These are phyloP conservation scores for Manduca sexta DNA, from an alignment of 1,140 invertebrate genomes.

Conservation along the genomic window DNA sequence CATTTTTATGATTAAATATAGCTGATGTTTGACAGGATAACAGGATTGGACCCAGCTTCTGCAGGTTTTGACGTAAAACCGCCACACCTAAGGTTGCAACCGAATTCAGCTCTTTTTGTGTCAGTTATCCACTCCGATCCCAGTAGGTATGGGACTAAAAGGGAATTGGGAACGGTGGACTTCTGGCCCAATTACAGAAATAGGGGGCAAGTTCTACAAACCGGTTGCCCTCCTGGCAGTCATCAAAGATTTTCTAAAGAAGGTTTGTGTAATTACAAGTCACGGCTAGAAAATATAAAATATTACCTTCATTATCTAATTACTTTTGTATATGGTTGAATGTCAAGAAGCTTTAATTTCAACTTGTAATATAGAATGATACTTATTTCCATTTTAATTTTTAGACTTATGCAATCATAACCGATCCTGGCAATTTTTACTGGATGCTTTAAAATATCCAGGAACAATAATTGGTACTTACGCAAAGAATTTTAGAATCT, in stretches of 20 bases:
- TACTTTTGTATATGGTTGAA: too few species aligned
- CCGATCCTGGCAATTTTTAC: constrained; percentile 42
- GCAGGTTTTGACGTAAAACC: constrained; percentile 40
- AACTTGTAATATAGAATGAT: too few species aligned
- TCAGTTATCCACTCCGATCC: constrained; percentile 51
- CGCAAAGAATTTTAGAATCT: constrained; percentile 43
- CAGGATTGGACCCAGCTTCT: constrained; percentile 48
- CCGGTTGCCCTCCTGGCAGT: constrained; percentile 34
- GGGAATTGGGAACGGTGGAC: constrained; percentile 39
- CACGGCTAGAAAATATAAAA: too few species aligned
- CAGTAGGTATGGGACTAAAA: constrained; percentile 39
- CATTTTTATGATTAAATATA: constrained; percentile 4
- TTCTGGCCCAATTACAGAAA: constrained; percentile 55
- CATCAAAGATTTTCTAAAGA: constrained; percentile 32
- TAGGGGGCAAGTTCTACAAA: constrained; percentile 32
- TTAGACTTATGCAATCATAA: constrained; percentile 60
- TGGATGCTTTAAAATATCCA: constrained; percentile 37
- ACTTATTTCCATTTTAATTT: constrained; percentile 9
- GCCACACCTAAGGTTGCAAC: constrained; percentile 24
- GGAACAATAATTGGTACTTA: constrained; percentile 40
- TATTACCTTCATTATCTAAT: too few species aligned
- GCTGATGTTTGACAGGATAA: constrained; percentile 39
- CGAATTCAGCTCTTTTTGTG: constrained; percentile 39
- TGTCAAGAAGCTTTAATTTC: too few species aligned
- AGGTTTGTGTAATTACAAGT: constrained; percentile 23